These are phyloP conservation scores for Pachycephala philippinensis DNA, from an alignment of 2,113 vertebrate genomes.

Conservation along the genomic window DNA sequence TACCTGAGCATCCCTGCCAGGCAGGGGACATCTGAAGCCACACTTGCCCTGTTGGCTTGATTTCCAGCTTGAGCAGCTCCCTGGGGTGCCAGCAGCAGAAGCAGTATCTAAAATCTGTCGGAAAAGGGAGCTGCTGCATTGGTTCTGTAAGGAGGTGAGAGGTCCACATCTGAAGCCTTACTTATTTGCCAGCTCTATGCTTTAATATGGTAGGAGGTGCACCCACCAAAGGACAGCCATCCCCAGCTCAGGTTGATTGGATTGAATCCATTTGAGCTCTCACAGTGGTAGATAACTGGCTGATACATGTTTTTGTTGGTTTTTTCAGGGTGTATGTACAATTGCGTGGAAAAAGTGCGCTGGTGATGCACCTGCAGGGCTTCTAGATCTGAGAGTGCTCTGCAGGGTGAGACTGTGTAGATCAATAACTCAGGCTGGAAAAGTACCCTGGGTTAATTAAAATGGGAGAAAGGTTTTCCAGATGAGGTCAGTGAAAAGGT, in stretches of 20 bases:
- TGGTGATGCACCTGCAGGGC: not conserved
- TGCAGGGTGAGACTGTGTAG: not conserved
- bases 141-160: not conserved
- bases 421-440: not conserved
- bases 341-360: accelerated
- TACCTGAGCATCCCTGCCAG: not conserved
- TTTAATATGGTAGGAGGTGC: not conserved
- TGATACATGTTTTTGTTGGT: not conserved
- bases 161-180: not conserved
- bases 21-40: not conserved
- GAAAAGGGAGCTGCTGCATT: not conserved
- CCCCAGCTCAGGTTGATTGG: not conserved
- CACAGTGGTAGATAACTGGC: not conserved
- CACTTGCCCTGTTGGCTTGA: not conserved
- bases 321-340: not conserved
- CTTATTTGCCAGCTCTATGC: not conserved
- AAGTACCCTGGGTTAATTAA: conserved; percentile 8
- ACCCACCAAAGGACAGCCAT: not conserved
- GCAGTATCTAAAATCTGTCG: not conserved
- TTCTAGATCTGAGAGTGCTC: not conserved
- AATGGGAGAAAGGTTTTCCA: conserved; percentile 16
- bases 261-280: not conserved
- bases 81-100: not conserved
- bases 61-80: not conserved
- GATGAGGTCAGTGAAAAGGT: not conserved